Percentiles rank a stretch among this genome's conserved stretches.
Evolutionary conservation across 2,113 vertebrate genomes (phyloP).

Genomic region (Lepisosteus osseus): DNA sequence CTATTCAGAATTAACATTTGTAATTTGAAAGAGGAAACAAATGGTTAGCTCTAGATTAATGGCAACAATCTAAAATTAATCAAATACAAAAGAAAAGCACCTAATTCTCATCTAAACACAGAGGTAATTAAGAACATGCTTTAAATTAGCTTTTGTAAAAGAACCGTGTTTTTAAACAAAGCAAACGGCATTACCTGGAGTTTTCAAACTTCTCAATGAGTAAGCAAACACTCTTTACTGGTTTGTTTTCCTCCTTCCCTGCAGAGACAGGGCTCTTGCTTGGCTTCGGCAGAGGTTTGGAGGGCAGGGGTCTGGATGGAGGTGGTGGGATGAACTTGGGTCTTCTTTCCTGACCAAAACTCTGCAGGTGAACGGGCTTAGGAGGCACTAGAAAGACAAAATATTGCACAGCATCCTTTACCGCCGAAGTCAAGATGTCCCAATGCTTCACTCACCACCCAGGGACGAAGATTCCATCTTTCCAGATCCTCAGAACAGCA

Average conservation of each 20-base stretch:
- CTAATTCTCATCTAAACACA: neutral
- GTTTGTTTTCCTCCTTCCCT: slow-evolving; percentile 47
- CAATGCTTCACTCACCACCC: slow-evolving; percentile 14
- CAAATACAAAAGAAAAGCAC: too few species aligned
- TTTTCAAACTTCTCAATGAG: slow-evolving; percentile 79
- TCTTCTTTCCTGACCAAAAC: slow-evolving; percentile 69
- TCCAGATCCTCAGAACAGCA: neutral
- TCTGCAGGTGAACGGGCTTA: slow-evolving; percentile 77
- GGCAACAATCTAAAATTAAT: too few species aligned
- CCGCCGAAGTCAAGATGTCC: slow-evolving; percentile 16
- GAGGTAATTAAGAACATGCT: neutral
- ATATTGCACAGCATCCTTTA: slow-evolving; percentile 4
- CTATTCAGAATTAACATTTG: too few species aligned
- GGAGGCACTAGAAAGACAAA: slow-evolving; percentile 72
- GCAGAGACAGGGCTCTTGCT: slow-evolving; percentile 33
- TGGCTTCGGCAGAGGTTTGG: slow-evolving; percentile 63
- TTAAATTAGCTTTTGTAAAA: neutral
- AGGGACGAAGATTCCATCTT: slow-evolving; percentile 50
- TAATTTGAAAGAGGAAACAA: too few species aligned
- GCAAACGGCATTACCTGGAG: slow-evolving; percentile 59
- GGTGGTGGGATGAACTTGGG: slow-evolving; percentile 70
- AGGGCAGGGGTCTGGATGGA: slow-evolving; percentile 69
- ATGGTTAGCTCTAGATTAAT: too few species aligned
- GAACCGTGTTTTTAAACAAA: neutral
- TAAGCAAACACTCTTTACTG: slow-evolving; percentile 62